phyloP scores from a whole-genome alignment of 2,888 invertebrate genomes.

The Nesidiocoris tenuis region DNA sequence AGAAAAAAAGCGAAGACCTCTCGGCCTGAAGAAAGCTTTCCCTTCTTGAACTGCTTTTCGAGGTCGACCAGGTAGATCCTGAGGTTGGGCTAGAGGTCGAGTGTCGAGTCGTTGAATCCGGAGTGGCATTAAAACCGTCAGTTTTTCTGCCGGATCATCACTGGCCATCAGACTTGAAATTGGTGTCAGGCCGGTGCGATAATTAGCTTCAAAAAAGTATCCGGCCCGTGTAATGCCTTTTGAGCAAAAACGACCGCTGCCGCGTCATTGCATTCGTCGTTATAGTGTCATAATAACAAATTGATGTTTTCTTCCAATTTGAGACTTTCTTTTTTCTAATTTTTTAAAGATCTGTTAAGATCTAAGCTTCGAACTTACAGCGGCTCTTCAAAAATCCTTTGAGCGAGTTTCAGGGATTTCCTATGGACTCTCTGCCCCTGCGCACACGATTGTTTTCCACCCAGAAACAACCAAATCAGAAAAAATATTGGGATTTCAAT shows the following conservation, averaged over 20 bases:
- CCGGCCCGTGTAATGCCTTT: neutral
- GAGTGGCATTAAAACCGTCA: neutral
- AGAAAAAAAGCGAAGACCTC: neutral
- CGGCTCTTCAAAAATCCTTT: too few species aligned
- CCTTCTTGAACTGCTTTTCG: neutral
- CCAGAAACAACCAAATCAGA: too few species aligned
- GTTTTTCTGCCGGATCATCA: neutral
- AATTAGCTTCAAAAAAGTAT: neutral
- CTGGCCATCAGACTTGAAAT: neutral
- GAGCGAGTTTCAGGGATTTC: too few species aligned
- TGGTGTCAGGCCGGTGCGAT: neutral
- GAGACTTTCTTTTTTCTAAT: too few species aligned
- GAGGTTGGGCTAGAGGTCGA: neutral
- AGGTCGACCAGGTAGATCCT: neutral
- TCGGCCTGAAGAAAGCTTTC: neutral
- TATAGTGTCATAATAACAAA: too few species aligned
- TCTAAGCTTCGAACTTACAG: too few species aligned
- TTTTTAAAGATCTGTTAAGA: too few species aligned
- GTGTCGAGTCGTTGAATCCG: neutral
- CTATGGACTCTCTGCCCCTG: too few species aligned
- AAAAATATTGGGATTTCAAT: too few species aligned
- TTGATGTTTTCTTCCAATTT: too few species aligned
- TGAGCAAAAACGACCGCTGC: neutral
- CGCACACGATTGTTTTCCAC: too few species aligned
- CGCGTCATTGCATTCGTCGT: neutral